Base-by-base conservation (phyloP, 2,888 invertebrate genomes). In the Entomobrya proxima region DNA sequence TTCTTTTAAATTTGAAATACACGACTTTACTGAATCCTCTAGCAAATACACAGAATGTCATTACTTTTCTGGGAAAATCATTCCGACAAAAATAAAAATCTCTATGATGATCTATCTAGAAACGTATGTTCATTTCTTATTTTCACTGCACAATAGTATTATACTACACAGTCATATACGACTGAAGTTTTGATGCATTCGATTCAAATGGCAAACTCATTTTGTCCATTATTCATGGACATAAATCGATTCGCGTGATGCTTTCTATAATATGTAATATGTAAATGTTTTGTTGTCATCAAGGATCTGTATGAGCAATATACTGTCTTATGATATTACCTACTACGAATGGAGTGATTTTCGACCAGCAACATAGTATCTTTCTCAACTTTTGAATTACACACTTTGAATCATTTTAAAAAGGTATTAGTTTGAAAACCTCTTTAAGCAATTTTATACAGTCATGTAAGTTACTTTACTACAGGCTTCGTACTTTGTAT, bases 381-480 rank as follows among this genome's bases (percentile, higher is more conserved):
- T 11, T 69, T n/a, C 44, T n/a, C n/a, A 47, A 44, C 44, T 37
- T 44, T 47, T 30, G 27, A 2, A 35, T 35, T 18, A 55, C 75
- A 50, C 75, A 52, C 75, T 37, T 55, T 75, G n/a, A n/a, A n/a
- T 75, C 75, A n/a, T 52, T 75, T 75, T 52, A 75, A 55, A 55
- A 15, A 50, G 75, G 52, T 18, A 37, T 75, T 75, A 75, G 30
- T 75, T 55, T 55, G 32, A 52, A 75, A 52, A 52, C 75, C 75
- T 11, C 7, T 15, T 5, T 74, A 74, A 74, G 74, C 74, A 30
- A n/a, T n/a, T n/a, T n/a, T n/a, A n/a, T n/a, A n/a, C n/a, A n/a
- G n/a, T n/a, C n/a, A n/a, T n/a, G n/a, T n/a, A n/a, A n/a, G 44
- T 44, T 21, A n/a, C 15, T n/a, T 27, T 64, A 64, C 35, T 1